A percentile compares a stretch with the other conserved stretches of the same genome.
phyloP scores from a whole-genome alignment of 2,797 vertebrate species.

The Petrocephalus schoutedeni region DNA sequence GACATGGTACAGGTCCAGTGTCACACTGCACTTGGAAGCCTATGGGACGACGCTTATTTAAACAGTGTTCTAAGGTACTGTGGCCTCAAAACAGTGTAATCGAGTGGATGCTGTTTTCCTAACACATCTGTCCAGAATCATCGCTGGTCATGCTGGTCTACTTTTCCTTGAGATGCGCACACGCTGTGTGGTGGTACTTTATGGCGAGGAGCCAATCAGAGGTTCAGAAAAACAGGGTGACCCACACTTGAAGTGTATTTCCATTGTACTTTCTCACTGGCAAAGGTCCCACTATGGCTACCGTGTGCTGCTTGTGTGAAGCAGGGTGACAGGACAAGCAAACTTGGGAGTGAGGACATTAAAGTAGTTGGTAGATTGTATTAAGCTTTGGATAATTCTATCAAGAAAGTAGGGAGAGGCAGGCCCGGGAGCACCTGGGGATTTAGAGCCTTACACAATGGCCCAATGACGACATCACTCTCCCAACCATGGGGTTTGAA shows the following conservation, averaged over 20 bases:
- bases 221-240: not conserved
- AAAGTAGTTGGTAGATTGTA: not conserved
- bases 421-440: not conserved
- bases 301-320: not conserved
- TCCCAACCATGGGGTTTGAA: not conserved
- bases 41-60: not conserved
- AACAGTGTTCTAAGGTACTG: not conserved
- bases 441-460: not conserved
- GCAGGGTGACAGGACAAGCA: not conserved
- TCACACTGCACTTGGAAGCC: not conserved
- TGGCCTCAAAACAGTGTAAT: not conserved
- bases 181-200: not conserved
- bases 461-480: not conserved
- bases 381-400: too few relatives aligned
- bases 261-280: not conserved
- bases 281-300: not conserved
- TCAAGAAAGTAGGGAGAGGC: not conserved
- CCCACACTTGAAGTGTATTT: not conserved
- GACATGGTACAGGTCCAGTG: constrained; percentile 37
- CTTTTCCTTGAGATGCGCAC: not conserved
- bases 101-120: not conserved
- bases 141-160: not conserved
- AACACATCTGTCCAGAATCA: not conserved
- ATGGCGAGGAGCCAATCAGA: not conserved
- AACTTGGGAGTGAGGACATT: not conserved